Evolutionary conservation across 2,113 vertebrate genomes (phyloP).

Genomic region (Micromys minutus): DNA sequence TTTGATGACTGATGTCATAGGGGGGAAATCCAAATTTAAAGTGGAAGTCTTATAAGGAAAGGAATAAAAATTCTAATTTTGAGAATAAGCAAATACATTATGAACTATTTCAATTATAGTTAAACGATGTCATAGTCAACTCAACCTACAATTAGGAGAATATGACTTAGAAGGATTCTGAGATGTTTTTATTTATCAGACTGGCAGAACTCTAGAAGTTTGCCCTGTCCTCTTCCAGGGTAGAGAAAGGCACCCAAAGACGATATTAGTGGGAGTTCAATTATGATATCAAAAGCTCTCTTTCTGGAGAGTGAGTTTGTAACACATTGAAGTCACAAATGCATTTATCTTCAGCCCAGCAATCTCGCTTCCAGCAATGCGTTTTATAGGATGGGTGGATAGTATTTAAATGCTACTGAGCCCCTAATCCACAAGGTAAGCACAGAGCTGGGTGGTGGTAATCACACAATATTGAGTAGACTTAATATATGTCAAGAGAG

Average conservation of each 20-base stretch:
- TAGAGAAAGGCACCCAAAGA: background rate
- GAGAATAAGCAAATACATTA: background rate
- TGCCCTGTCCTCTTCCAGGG: background rate
- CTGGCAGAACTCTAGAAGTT: background rate
- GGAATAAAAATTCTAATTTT: background rate
- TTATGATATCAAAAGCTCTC: background rate
- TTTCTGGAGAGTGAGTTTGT: background rate
- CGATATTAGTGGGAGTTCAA: background rate
- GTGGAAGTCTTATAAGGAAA: background rate
- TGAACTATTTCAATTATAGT: conserved; percentile 19
- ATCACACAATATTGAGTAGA: background rate
- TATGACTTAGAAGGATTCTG: background rate
- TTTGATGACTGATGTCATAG: background rate
- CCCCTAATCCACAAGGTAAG: background rate
- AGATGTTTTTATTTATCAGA: background rate
- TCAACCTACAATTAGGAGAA: background rate
- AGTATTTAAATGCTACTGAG: background rate
- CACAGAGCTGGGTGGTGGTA: background rate
- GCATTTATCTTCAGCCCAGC: background rate
- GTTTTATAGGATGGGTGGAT: background rate
- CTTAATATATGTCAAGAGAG: too few relatives aligned
- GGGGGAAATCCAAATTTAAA: background rate
- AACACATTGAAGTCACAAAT: background rate
- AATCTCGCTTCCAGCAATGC: background rate
- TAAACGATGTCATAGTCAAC: background rate